Percentiles rank a stretch among this genome's conserved stretches.
phyloP scores from a whole-genome alignment of 2,797 vertebrate genomes.

The Micromesistius poutassou region DNA sequence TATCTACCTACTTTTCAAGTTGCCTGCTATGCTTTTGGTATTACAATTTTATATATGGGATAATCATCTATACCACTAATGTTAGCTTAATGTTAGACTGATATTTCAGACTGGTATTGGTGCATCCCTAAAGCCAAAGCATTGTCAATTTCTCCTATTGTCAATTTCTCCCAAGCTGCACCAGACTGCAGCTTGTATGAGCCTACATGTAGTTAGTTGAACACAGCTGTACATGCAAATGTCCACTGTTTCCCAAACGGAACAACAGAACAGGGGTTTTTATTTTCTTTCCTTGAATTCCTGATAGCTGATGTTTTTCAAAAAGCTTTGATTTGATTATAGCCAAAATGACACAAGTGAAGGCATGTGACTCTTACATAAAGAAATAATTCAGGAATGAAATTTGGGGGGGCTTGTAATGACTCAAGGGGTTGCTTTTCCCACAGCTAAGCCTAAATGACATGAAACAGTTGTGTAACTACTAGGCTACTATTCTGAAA shows the following conservation, averaged over 20 bases:
- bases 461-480: background rate
- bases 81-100: background rate
- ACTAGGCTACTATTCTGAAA: background rate
- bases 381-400: constrained; percentile 60
- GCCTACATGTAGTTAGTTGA: constrained; percentile 1
- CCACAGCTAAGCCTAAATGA: constrained; percentile 29
- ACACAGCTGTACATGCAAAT: background rate
- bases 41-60: background rate
- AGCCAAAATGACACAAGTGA: constrained; percentile 57
- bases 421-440: constrained; percentile 33
- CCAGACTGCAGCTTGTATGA: constrained; percentile 16
- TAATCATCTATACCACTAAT: background rate
- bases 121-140: constrained; percentile 7
- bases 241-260: constrained; percentile 19
- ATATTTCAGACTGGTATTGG: constrained; percentile 11
- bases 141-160: constrained; percentile 6
- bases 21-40: background rate
- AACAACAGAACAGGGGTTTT: constrained; percentile 8
- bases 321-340: constrained; percentile 49
- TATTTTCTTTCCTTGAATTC: background rate
- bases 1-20: background rate
- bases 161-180: constrained; percentile 10
- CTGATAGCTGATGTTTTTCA: constrained; percentile 39
- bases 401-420: constrained; percentile 46
- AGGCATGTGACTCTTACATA: constrained; percentile 64